These are phyloP conservation scores for Tenebrio molitor DNA, from an alignment of 1,140 invertebrate genomes.

Conservation along the genomic window DNA sequence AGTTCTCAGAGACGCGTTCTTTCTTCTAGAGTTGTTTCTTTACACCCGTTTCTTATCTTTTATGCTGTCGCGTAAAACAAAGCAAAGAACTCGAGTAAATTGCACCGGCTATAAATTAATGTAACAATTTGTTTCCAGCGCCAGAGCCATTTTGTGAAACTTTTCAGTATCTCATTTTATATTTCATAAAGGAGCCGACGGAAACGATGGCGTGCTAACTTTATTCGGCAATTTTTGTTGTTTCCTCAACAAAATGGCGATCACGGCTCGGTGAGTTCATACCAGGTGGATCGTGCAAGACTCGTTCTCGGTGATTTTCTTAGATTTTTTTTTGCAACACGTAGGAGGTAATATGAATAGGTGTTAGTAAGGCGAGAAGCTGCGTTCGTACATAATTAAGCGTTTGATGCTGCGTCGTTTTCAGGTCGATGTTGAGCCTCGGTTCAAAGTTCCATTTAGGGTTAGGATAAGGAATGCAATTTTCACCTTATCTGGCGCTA, in stretches of 20 bases:
- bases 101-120: constrained; percentile 42
- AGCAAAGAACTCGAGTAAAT: constrained; percentile 32
- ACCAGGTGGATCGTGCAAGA: too few relatives aligned
- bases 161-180: constrained; percentile 39
- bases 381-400: constrained; percentile 23
- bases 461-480: constrained; percentile 60
- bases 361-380: not conserved
- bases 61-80: constrained; percentile 37
- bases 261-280: not conserved
- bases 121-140: constrained; percentile 43
- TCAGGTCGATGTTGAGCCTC: constrained; percentile 25
- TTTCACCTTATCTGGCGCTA: constrained; percentile 58
- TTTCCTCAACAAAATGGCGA: not conserved
- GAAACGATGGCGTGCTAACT: constrained; percentile 25
- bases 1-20: not conserved
- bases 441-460: constrained; percentile 46
- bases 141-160: constrained; percentile 30
- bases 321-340: too few relatives aligned
- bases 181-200: constrained; percentile 23
- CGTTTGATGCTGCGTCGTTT: constrained; percentile 24
- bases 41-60: constrained; percentile 35
- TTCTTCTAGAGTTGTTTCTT: constrained; percentile 7
- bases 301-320: too few relatives aligned
- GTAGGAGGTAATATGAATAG: too few relatives aligned
- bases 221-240: constrained; percentile 16